A percentile compares a stretch with the other conserved stretches of the same genome.
Evolutionary conservation across 2,113 vertebrate genomes (phyloP).

Genomic region (Pelecanus crispus): DNA sequence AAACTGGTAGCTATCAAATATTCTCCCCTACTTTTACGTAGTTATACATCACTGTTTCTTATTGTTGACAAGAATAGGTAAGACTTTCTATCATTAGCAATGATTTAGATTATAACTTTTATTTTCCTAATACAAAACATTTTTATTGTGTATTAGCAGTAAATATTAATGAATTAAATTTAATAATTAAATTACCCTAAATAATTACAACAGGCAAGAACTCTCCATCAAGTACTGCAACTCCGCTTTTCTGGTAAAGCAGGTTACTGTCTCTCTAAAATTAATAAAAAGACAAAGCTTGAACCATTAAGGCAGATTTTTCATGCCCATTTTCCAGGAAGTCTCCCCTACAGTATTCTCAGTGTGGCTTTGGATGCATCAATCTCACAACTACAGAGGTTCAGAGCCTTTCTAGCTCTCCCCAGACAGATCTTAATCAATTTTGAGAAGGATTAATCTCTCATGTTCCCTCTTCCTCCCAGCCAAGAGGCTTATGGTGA

Average conservation of each 20-base stretch:
- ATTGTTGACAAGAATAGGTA: not conserved
- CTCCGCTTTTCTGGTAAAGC: not conserved
- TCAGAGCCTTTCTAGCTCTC: not conserved
- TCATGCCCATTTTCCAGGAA: not conserved
- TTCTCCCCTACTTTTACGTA: not conserved
- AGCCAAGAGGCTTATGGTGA: not conserved
- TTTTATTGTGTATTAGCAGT: not conserved
- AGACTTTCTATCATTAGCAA: not conserved
- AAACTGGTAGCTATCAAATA: not conserved
- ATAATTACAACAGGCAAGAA: not conserved
- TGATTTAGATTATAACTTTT: not conserved
- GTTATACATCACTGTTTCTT: not conserved
- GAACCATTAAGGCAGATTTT: not conserved
- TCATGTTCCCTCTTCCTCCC: not conserved
- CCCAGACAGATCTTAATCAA: not conserved
- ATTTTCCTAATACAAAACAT: not conserved
- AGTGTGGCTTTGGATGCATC: not conserved
- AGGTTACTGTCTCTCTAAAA: not conserved
- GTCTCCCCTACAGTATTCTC: not conserved
- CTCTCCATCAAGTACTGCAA: not conserved
- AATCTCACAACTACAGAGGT: not conserved
- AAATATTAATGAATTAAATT: not conserved
- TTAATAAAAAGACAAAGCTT: not conserved
- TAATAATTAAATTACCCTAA: not conserved
- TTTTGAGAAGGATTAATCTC: slow-evolving; percentile 24